A percentile compares a stretch with the other conserved stretches of the same genome.
Evolutionary conservation across 2,888 invertebrate species (phyloP).

Genomic region (Deilephila porcellus): DNA sequence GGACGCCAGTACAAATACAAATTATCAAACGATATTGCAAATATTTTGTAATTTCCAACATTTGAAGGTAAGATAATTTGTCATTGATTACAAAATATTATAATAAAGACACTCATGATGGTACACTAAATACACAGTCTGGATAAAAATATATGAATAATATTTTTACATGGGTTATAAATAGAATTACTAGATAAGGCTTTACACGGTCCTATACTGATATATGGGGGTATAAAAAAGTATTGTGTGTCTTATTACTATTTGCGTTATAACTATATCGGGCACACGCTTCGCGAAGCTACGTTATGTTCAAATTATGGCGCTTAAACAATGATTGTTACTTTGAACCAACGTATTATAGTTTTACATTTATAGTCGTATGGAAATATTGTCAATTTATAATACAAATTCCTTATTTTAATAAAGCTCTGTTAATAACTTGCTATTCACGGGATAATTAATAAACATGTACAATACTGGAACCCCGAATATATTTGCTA

Average conservation of each 20-base stretch:
- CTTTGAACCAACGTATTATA: not conserved
- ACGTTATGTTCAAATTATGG: not conserved
- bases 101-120: too few species aligned
- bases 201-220: not conserved
- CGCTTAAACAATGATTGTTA: not conserved
- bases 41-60: too few species aligned
- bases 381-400: constrained; percentile 12
- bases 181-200: too few species aligned
- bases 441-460: not conserved
- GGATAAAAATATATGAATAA: too few species aligned
- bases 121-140: too few species aligned
- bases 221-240: not conserved
- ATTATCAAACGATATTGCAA: too few species aligned
- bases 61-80: too few species aligned
- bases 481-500: not conserved
- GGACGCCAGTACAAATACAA: too few species aligned
- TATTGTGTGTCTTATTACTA: not conserved
- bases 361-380: not conserved
- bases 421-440: not conserved
- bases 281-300: not conserved
- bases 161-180: too few species aligned
- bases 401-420: not conserved
- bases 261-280: not conserved
- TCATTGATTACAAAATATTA: too few species aligned
- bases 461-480: not conserved